Evolutionary conservation across 2,888 invertebrate species (phyloP).

Genomic region (Alviniconcha strummeri): DNA sequence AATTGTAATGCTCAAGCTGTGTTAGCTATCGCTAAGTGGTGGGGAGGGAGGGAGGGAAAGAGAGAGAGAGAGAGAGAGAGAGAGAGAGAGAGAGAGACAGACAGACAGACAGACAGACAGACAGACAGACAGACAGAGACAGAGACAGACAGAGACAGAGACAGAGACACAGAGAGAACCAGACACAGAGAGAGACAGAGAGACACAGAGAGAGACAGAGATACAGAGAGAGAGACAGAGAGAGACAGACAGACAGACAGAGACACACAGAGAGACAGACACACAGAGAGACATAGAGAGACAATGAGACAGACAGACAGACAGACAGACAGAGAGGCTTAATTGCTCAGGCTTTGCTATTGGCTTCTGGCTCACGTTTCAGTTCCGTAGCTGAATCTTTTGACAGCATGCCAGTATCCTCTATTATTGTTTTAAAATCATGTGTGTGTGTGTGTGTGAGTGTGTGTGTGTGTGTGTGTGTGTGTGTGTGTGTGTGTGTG

Average conservation of each 20-base stretch:
- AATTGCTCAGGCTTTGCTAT: too few relatives aligned
- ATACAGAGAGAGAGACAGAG: background rate
- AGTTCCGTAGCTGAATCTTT: too few relatives aligned
- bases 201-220: background rate
- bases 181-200: conserved; percentile 1
- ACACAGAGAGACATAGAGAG: background rate
- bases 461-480: too few relatives aligned
- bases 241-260: background rate
- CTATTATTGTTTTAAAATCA: too few relatives aligned
- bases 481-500: too few relatives aligned
- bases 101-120: background rate
- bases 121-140: background rate
- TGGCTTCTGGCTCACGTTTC: too few relatives aligned
- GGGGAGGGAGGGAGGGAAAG: background rate
- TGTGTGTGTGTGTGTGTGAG: too few relatives aligned
- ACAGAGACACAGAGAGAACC: background rate
- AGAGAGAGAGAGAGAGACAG: conserved; percentile 2
- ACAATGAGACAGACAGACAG: background rate
- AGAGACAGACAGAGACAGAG: background rate
- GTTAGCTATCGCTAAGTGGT: background rate
- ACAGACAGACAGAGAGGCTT: background rate
- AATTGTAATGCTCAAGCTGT: too few relatives aligned
- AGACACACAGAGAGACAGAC: conserved; percentile 1
- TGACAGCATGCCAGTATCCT: too few relatives aligned
- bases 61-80: background rate